These are phyloP conservation scores for Cetonia aurata DNA, from an alignment of 2,888 invertebrate genomes.

Conservation along the genomic window DNA sequence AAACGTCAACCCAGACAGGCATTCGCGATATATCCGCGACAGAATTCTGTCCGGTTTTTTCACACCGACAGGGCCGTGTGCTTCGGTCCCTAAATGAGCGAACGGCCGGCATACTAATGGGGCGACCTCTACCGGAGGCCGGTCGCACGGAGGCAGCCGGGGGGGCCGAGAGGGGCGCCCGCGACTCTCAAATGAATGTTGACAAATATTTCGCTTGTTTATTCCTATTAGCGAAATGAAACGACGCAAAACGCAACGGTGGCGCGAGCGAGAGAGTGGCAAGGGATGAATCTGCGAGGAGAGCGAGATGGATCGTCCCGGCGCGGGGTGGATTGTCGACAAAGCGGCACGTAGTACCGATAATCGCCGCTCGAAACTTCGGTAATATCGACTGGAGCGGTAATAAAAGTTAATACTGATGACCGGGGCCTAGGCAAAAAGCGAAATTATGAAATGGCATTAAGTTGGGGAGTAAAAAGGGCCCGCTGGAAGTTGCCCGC, in stretches of 20 bases:
- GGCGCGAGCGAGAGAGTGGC: not conserved
- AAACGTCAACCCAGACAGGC: conserved; percentile 52
- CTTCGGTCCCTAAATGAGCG: conserved; percentile 51
- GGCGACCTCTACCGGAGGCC: conserved; percentile 41
- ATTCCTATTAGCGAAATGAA: conserved; percentile 48
- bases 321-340: too few species aligned
- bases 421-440: too few species aligned
- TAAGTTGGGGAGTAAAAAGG: too few species aligned
- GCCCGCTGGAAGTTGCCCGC: too few species aligned
- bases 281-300: not conserved
- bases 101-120: conserved; percentile 53
- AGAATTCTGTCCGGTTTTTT: conserved; percentile 52
- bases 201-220: conserved; percentile 54
- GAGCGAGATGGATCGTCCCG: too few species aligned
- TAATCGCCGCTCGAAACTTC: too few species aligned
- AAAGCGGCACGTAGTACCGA: too few species aligned
- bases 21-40: conserved; percentile 52
- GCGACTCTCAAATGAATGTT: conserved; percentile 51
- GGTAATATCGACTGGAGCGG: too few species aligned
- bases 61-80: conserved; percentile 13
- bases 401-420: too few species aligned
- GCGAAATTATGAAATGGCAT: too few species aligned
- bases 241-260: too few species aligned
- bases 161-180: too few species aligned
- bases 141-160: conserved; percentile 36